These are phyloP conservation scores for Eumerus sabulonum DNA, from an alignment of 2,888 invertebrate genomes.

Conservation along the genomic window DNA sequence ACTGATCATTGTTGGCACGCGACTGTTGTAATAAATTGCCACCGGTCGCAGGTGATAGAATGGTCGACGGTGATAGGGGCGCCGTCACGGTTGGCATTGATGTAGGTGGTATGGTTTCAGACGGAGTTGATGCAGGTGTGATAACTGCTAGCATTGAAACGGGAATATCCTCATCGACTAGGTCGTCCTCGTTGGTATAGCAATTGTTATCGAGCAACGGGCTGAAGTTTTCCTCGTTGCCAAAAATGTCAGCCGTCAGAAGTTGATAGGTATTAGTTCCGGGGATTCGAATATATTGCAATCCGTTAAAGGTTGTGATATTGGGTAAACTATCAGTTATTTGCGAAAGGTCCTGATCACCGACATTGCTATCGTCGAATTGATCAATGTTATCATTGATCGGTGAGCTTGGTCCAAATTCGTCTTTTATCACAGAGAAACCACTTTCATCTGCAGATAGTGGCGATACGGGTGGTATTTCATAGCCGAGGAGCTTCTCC, in stretches of 20 bases:
- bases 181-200: slow-evolving; percentile 71
- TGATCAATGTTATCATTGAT: slow-evolving; percentile 72
- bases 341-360: slow-evolving; percentile 38
- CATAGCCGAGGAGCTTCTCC: slow-evolving; percentile 86
- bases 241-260: slow-evolving; percentile 81
- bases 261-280: slow-evolving; percentile 83
- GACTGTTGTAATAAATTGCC: slow-evolving; percentile 74
- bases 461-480: slow-evolving; percentile 75
- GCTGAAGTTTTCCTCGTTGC: slow-evolving; percentile 83
- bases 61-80: slow-evolving; percentile 51
- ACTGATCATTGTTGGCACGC: slow-evolving; percentile 54
- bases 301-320: slow-evolving; percentile 78
- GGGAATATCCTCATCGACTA: slow-evolving; percentile 78
- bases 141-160: slow-evolving; percentile 78
- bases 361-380: slow-evolving; percentile 71
- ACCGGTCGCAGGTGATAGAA: slow-evolving; percentile 77
- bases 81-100: slow-evolving; percentile 65
- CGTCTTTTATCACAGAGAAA: slow-evolving; percentile 76
- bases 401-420: slow-evolving; percentile 73
- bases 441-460: slow-evolving; percentile 72
- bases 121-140: slow-evolving; percentile 67
- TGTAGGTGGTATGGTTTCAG: slow-evolving; percentile 66
- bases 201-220: slow-evolving; percentile 79
- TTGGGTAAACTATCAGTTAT: slow-evolving; percentile 77
- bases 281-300: slow-evolving; percentile 82